Conservation (phyloP, 2,888 invertebrate genomes). For the Hedychridium roseum region DNA sequence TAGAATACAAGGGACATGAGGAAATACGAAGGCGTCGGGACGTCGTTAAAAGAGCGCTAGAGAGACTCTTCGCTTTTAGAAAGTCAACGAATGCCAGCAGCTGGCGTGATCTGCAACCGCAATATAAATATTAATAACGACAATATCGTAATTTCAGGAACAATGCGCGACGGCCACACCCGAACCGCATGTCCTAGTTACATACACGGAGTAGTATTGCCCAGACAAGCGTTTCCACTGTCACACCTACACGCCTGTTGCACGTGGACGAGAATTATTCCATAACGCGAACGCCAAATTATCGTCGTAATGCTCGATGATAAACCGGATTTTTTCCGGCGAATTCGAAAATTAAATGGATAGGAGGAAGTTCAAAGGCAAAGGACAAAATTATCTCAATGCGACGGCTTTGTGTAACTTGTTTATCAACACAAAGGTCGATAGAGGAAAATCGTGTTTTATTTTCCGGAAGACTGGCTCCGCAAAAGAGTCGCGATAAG, state of each 20-base stretch:
- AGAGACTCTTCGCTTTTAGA: too few species aligned
- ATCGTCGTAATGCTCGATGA: background rate
- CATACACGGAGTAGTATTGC: slow-evolving; percentile 24
- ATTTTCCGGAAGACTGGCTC: too few species aligned
- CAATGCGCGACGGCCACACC: slow-evolving; percentile 50
- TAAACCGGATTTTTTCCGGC: background rate
- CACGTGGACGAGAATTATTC: slow-evolving; percentile 1
- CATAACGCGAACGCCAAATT: background rate
- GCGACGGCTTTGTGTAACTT: too few species aligned
- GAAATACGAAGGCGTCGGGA: too few species aligned
- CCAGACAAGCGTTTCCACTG: too few species aligned
- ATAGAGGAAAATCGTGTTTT: too few species aligned
- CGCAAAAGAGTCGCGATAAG: too few species aligned
- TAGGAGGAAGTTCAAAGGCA: background rate
- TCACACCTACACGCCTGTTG: background rate
- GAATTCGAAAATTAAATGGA: background rate
- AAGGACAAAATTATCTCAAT: too few species aligned
- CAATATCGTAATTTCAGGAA: slow-evolving; percentile 50
- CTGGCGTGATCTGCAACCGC: slow-evolving; percentile 19
- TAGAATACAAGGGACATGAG: too few species aligned
- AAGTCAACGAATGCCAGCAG: slow-evolving; percentile 10
- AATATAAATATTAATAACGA: slow-evolving; percentile 52
- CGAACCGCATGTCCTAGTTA: slow-evolving; percentile 39
- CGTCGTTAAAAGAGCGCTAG: too few species aligned
- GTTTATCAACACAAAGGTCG: too few species aligned